Percentiles rank a stretch among this genome's conserved stretches.
phyloP scores from a whole-genome alignment of 2,113 vertebrate species.

The Mobula hypostoma region DNA sequence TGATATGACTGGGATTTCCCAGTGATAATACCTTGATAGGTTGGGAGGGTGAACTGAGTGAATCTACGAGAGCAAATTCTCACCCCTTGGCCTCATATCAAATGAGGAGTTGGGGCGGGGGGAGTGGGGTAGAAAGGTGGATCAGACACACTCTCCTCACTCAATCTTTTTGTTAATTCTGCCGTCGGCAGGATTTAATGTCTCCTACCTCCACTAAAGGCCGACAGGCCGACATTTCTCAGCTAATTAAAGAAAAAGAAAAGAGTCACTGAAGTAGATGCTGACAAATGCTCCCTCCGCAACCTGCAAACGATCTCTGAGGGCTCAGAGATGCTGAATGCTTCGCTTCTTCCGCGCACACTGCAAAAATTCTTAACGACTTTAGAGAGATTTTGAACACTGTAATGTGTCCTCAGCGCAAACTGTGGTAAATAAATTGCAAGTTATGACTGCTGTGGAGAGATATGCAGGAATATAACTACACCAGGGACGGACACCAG shows the following conservation, averaged over 20 bases:
- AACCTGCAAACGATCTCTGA: slow-evolving; percentile 75
- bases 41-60: no score
- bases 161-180: slow-evolving; percentile 15
- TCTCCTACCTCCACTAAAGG: slow-evolving; percentile 50
- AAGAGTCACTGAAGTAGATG: slow-evolving; percentile 74
- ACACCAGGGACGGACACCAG: slow-evolving; percentile 78
- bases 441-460: slow-evolving; percentile 83
- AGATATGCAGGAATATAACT: slow-evolving; percentile 79
- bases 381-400: slow-evolving; percentile 69
- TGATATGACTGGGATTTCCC: no score
- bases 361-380: slow-evolving; percentile 80
- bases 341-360: slow-evolving; percentile 75
- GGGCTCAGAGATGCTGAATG: slow-evolving; percentile 74
- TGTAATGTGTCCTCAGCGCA: slow-evolving; percentile 76
- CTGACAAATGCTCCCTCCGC: slow-evolving; percentile 81
- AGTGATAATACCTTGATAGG: no score
- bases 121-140: not conserved
- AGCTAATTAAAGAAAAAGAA: slow-evolving; percentile 95
- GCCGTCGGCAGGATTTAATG: not conserved
- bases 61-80: not conserved
- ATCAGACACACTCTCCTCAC: not conserved
- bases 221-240: slow-evolving; percentile 86
- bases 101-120: not conserved
- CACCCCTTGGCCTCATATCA: not conserved
- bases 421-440: slow-evolving; percentile 82